Percentiles rank a stretch among this genome's conserved stretches.
phyloP scores from a whole-genome alignment of 2,113 vertebrate species.

The Rattus rattus region DNA sequence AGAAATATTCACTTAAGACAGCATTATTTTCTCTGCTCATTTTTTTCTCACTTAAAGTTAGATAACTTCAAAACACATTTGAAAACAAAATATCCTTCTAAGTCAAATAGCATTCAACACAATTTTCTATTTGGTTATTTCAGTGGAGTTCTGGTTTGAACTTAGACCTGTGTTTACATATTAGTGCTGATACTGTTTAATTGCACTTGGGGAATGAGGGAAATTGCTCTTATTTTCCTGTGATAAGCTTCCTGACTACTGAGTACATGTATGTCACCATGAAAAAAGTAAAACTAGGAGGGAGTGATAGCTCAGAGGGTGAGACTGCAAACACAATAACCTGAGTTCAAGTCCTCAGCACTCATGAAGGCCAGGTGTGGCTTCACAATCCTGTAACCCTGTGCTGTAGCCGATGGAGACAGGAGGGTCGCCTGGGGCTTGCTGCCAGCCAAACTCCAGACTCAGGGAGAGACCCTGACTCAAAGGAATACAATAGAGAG shows the following conservation, averaged over 20 bases:
- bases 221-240: not conserved
- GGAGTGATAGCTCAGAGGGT: not conserved
- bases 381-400: not conserved
- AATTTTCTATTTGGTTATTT: not conserved
- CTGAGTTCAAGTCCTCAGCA: not conserved
- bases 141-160: not conserved
- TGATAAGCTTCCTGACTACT: not conserved
- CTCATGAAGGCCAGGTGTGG: not conserved
- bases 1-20: not conserved
- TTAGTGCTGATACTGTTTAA: not conserved
- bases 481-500: not conserved
- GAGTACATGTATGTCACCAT: not conserved
- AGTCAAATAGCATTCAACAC: not conserved
- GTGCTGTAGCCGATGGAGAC: not conserved
- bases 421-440: not conserved
- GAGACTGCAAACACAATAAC: not conserved
- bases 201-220: not conserved
- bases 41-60: not conserved
- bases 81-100: not conserved
- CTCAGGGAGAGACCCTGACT: not conserved
- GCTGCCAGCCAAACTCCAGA: not conserved
- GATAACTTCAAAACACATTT: not conserved
- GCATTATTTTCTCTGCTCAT: not conserved
- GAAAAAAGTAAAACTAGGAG: not conserved
- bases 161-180: not conserved